A percentile compares a stretch with the other conserved stretches of the same genome.
phyloP scores from a whole-genome alignment of 1,140 invertebrate species.

The Agraylea sexmaculata region DNA sequence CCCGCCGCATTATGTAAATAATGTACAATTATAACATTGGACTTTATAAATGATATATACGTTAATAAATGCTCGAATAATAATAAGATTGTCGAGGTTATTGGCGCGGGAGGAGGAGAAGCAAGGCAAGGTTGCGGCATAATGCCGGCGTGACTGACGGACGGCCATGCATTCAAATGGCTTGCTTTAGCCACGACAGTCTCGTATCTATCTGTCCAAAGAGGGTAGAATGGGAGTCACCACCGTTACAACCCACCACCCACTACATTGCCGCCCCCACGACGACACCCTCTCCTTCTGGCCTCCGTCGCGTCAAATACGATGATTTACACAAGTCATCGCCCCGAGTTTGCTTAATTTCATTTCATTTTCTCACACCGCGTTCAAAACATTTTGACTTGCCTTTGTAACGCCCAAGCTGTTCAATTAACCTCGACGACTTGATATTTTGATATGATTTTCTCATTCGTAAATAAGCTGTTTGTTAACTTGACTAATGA shows the following conservation, averaged over 20 bases:
- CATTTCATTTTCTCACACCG: no score
- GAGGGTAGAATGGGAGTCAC: no score
- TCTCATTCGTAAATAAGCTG: no score
- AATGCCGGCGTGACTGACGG: slow-evolving; percentile 52
- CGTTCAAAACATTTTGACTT: neutral
- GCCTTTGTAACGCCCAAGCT: neutral
- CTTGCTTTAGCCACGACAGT: slow-evolving; percentile 42
- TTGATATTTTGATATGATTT: no score
- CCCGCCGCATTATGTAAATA: no score
- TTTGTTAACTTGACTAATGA: no score
- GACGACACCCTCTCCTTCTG: neutral
- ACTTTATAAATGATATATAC: neutral
- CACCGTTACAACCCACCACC: slow-evolving; percentile 1
- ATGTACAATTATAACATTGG: neutral
- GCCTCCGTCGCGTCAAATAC: neutral
- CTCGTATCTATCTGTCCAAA: slow-evolving; percentile 20
- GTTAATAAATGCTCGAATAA: neutral
- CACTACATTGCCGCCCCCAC: neutral
- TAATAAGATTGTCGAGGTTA: neutral
- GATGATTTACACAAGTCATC: no score
- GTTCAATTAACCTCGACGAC: no score
- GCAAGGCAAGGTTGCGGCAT: slow-evolving; percentile 26
- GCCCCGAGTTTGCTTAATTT: no score
- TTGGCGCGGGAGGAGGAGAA: slow-evolving; percentile 19
- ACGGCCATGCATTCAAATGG: slow-evolving; percentile 58